These are phyloP conservation scores for Enteromius argenteus DNA, from an alignment of 2,797 vertebrate species.

Conservation along the genomic window DNA sequence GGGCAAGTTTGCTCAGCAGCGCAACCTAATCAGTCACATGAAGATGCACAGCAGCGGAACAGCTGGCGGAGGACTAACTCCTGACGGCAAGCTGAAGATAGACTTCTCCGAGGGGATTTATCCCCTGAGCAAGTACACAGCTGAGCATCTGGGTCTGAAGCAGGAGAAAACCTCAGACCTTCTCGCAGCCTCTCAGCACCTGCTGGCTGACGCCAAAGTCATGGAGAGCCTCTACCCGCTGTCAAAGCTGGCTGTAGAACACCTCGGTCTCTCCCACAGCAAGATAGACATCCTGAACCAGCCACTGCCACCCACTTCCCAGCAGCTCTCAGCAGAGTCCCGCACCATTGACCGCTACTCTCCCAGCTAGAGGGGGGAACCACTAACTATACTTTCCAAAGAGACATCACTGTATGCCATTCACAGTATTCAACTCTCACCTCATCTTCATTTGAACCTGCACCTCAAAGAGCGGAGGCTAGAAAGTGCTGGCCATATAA, in stretches of 20 bases:
- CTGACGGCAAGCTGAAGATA: slow-evolving; percentile 93
- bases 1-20: slow-evolving; percentile 98
- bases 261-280: slow-evolving; percentile 92
- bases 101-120: slow-evolving; percentile 95
- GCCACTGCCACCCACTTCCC: slow-evolving; percentile 83
- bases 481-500: slow-evolving; percentile 66
- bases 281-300: slow-evolving; percentile 91
- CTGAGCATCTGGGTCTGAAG: slow-evolving; percentile 94
- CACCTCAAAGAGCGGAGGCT: slow-evolving; percentile 76
- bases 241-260: slow-evolving; percentile 91
- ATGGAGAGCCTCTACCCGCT: slow-evolving; percentile 96
- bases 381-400: slow-evolving; percentile 66
- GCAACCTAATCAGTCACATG: slow-evolving; percentile 99
- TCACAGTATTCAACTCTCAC: slow-evolving; percentile 78
- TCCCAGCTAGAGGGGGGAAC: slow-evolving; percentile 82
- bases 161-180: slow-evolving; percentile 92
- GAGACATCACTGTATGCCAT: slow-evolving; percentile 77
- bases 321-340: slow-evolving; percentile 80
- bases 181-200: slow-evolving; percentile 88
- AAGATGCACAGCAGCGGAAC: slow-evolving; percentile 96
- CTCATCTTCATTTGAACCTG: slow-evolving; percentile 70
- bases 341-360: slow-evolving; percentile 95
- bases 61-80: slow-evolving; percentile 72
- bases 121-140: slow-evolving; percentile 93
- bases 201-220: slow-evolving; percentile 91